Percentiles rank a stretch among this genome's conserved stretches.
phyloP scores from a whole-genome alignment of 2,888 invertebrate genomes.

The Syrphus vitripennis region DNA sequence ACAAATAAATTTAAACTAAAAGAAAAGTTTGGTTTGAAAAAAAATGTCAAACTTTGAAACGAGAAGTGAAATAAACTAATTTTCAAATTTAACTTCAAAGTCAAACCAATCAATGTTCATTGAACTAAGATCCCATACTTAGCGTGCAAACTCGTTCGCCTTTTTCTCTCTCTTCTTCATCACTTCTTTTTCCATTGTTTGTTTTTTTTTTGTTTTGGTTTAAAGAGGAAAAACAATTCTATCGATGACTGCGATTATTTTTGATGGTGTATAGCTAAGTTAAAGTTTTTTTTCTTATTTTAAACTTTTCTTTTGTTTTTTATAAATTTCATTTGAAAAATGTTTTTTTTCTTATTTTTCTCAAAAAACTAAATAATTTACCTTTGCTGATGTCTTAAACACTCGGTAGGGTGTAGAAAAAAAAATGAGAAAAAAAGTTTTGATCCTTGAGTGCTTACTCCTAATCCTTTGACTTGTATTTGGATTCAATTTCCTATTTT shows the following conservation, averaged over 20 bases:
- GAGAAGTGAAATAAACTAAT: conserved; percentile 21
- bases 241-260: background rate
- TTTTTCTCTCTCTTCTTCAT: background rate
- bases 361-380: conserved; percentile 38
- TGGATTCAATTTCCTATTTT: conserved; percentile 16
- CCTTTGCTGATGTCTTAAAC: conserved; percentile 22
- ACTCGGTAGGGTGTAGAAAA: background rate
- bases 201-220: background rate
- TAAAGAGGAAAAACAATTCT: background rate
- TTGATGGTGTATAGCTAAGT: background rate
- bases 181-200: background rate
- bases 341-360: conserved; percentile 1
- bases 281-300: conserved; percentile 7
- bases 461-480: background rate
- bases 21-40: background rate
- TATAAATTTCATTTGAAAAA: background rate
- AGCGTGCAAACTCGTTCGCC: background rate
- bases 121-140: conserved; percentile 21
- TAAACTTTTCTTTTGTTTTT: background rate
- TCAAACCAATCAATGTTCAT: conserved; percentile 28
- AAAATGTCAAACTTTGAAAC: background rate
- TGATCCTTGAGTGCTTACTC: background rate
- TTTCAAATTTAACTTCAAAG: conserved; percentile 32
- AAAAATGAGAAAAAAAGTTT: background rate
- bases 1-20: background rate